Conservation (phyloP, 2,113 vertebrate species). For the cattle (Bos taurus) region DNA sequence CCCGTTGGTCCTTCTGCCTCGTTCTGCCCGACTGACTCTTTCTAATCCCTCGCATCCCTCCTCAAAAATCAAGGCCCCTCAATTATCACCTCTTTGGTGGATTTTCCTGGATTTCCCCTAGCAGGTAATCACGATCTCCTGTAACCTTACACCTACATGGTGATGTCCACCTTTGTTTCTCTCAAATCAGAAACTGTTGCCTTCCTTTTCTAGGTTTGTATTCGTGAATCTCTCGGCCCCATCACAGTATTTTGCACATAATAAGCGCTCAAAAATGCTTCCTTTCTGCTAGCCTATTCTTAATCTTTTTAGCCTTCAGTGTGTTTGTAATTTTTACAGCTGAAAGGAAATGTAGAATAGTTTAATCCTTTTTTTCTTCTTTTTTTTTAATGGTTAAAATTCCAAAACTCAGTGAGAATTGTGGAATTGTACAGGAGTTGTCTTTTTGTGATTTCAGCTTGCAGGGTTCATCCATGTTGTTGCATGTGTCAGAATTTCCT, state of each 20-base stretch:
- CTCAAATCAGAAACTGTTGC: neutral
- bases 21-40: neutral
- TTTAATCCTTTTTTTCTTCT: neutral
- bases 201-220: neutral
- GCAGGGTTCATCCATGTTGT: neutral
- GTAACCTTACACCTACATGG: neutral
- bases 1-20: neutral
- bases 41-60: neutral
- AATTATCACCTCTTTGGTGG: neutral
- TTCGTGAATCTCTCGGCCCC: neutral
- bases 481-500: neutral
- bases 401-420: neutral
- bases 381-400: neutral
- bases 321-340: slow-evolving; percentile 5
- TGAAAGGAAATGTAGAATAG: neutral
- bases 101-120: neutral
- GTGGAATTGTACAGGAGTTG: neutral
- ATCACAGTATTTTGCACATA: neutral
- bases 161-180: neutral
- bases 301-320: neutral
- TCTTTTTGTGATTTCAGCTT: neutral
- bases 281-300: neutral
- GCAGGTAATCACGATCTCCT: neutral
- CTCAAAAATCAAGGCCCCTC: neutral
- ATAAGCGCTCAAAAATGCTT: neutral